These are phyloP conservation scores for Burhinus oedicnemus DNA, from an alignment of 2,113 vertebrate genomes.

Conservation along the genomic window DNA sequence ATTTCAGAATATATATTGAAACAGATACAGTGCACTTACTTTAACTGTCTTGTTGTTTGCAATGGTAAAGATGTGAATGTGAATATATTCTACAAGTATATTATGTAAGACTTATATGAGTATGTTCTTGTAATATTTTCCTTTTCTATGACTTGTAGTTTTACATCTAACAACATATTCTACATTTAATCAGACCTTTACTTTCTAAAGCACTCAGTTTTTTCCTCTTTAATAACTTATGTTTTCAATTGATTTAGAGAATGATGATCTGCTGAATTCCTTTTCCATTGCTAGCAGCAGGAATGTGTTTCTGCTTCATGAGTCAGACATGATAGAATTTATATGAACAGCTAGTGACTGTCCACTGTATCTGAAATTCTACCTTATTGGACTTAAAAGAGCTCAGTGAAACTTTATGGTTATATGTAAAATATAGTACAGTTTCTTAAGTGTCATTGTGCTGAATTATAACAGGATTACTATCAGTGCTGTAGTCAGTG, in stretches of 20 bases:
- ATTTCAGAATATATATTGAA: background rate
- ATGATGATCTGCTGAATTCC: slow-evolving; percentile 22
- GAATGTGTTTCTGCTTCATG: slow-evolving; percentile 2
- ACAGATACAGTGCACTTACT: background rate
- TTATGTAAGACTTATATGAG: background rate
- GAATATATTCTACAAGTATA: background rate
- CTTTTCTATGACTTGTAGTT: background rate
- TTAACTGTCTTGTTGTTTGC: background rate
- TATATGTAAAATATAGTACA: background rate
- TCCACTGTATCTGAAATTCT: background rate
- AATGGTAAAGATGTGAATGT: background rate
- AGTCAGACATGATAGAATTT: background rate
- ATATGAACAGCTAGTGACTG: background rate
- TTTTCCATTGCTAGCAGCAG: background rate
- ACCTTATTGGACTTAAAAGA: background rate
- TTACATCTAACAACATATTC: background rate
- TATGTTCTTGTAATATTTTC: background rate
- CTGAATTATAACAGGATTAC: background rate
- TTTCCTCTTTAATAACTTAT: slow-evolving; percentile 38
- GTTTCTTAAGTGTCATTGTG: background rate
- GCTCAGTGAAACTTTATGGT: background rate
- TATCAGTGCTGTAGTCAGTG: background rate
- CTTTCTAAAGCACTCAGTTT: background rate
- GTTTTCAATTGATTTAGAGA: slow-evolving; percentile 14
- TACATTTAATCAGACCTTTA: background rate